Percentiles rank a stretch among this genome's conserved stretches.
phyloP scores from a whole-genome alignment of 1,140 invertebrate genomes.

The Eufriesea mexicana region DNA sequence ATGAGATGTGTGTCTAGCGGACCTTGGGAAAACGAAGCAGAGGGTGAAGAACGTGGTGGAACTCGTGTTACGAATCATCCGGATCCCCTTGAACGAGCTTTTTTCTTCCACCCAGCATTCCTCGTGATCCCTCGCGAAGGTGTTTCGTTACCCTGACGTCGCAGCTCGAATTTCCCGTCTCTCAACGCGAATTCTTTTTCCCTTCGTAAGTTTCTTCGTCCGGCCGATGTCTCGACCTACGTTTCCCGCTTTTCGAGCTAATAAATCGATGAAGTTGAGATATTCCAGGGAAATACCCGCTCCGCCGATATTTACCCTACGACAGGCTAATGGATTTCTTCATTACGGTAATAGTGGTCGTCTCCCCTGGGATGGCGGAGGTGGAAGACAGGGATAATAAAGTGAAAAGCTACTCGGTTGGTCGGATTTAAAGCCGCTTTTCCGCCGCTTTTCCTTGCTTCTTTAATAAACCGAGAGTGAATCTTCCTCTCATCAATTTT shows the following conservation, averaged over 20 bases:
- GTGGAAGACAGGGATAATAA: conserved; percentile 40
- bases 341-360: conserved; percentile 56
- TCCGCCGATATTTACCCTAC: conserved; percentile 54
- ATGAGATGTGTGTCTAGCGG: conserved; percentile 55
- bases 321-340: conserved; percentile 61
- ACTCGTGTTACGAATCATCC: neutral
- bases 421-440: conserved; percentile 33
- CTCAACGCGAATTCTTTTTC: no score
- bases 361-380: conserved; percentile 31
- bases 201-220: neutral
- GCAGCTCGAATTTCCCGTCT: neutral
- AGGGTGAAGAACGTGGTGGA: neutral
- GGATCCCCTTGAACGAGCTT: conserved; percentile 1
- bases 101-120: neutral
- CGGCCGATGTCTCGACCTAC: no score
- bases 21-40: conserved; percentile 18
- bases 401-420: neutral
- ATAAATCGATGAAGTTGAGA: conserved; percentile 26
- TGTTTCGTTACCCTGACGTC: neutral
- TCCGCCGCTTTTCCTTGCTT: conserved; percentile 6
- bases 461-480: neutral
- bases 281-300: conserved; percentile 47
- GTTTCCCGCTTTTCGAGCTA: neutral
- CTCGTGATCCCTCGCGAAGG: neutral
- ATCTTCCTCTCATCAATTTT: neutral